Percentiles rank a stretch among this genome's conserved stretches.
Evolutionary conservation across 2,797 vertebrate species (phyloP).

Genomic region (Sebastes taczanowskii): DNA sequence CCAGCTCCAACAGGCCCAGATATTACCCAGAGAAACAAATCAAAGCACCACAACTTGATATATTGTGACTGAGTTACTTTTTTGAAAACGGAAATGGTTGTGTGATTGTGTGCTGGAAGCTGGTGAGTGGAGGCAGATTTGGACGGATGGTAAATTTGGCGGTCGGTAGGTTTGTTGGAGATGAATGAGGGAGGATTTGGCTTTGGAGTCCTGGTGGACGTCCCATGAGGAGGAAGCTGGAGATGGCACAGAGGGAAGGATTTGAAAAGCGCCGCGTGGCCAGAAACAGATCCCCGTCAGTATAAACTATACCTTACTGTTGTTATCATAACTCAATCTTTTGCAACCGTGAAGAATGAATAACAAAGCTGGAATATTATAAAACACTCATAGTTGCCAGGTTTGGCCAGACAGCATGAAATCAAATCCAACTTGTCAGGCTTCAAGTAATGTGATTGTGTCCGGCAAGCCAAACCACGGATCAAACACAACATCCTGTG

Average conservation of each 20-base stretch:
- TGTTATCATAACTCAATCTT: constrained; percentile 6
- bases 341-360: neutral
- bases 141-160: constrained; percentile 1
- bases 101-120: constrained; percentile 20
- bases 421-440: neutral
- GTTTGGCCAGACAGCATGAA: neutral
- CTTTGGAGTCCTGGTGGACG: neutral
- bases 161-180: neutral
- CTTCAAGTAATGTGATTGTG: too few relatives aligned
- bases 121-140: constrained; percentile 10
- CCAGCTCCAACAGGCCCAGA: neutral
- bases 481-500: too few relatives aligned
- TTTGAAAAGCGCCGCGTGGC: neutral
- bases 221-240: neutral
- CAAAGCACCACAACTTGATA: neutral
- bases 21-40: constrained; percentile 20
- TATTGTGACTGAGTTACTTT: neutral
- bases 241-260: neutral
- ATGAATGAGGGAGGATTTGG: neutral
- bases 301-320: neutral
- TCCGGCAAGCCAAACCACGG: too few relatives aligned
- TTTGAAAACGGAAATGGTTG: neutral
- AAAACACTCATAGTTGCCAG: neutral
- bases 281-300: neutral
- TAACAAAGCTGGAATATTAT: neutral